These are phyloP conservation scores for Spinus pinus DNA, from an alignment of 2,797 vertebrate species.

Conservation along the genomic window DNA sequence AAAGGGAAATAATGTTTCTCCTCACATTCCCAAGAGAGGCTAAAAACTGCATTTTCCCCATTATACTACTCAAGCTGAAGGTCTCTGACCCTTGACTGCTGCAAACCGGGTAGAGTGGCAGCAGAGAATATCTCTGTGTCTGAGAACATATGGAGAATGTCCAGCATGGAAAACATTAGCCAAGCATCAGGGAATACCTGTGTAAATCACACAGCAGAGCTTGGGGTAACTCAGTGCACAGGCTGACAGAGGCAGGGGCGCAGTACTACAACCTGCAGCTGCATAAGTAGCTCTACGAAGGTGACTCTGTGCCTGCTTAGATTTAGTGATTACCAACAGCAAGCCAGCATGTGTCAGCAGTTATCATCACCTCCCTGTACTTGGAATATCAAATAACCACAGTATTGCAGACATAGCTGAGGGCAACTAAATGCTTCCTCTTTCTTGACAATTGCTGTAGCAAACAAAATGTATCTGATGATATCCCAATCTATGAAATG, in stretches of 20 bases:
- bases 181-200: background rate
- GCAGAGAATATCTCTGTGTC: background rate
- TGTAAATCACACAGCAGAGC: background rate
- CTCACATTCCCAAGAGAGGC: background rate
- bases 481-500: background rate
- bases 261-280: background rate
- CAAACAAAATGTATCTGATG: constrained; percentile 7
- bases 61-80: background rate
- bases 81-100: background rate
- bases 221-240: background rate
- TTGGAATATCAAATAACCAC: constrained; percentile 35
- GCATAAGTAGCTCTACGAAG: background rate
- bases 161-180: background rate
- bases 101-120: background rate
- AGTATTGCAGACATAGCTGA: constrained; percentile 24
- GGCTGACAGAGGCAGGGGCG: background rate
- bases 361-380: constrained; percentile 36
- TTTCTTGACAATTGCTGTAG: background rate
- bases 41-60: background rate
- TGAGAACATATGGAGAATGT: background rate
- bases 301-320: background rate
- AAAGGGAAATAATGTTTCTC: background rate
- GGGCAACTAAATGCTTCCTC: constrained; percentile 29
- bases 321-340: constrained; percentile 19
- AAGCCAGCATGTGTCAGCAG: constrained; percentile 13